Conservation (phyloP, 2,797 vertebrate species). For the Xenopus petersii region DNA sequence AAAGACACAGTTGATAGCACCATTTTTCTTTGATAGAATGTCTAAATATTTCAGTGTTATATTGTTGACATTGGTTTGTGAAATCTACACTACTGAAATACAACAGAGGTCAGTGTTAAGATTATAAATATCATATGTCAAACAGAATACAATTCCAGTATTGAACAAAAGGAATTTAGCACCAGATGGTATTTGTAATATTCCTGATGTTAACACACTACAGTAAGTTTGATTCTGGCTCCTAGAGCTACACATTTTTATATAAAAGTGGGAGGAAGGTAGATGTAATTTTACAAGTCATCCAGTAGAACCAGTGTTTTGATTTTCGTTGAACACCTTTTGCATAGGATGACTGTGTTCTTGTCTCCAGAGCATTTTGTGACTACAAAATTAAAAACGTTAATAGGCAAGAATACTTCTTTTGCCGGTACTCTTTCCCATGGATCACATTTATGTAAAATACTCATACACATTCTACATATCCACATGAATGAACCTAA, state of each 20-base stretch:
- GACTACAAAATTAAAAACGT: conserved; percentile 58
- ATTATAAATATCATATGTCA: conserved; percentile 69
- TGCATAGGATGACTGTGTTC: conserved; percentile 74
- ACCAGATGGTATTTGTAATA: conserved; percentile 79
- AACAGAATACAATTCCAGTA: conserved; percentile 80
- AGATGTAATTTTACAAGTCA: conserved; percentile 54
- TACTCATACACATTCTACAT: conserved; percentile 43
- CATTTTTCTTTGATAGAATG: conserved; percentile 77
- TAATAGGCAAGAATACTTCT: conserved; percentile 59
- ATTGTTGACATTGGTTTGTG: conserved; percentile 66
- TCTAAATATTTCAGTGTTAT: conserved; percentile 82
- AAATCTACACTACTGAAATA: conserved; percentile 60
- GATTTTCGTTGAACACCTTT: conserved; percentile 49
- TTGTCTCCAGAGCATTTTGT: conserved; percentile 58
- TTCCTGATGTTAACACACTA: conserved; percentile 66
- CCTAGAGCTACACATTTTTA: conserved; percentile 55
- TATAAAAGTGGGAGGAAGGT: conserved; percentile 57
- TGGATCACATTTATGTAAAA: conserved; percentile 40
- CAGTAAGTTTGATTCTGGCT: conserved; percentile 70
- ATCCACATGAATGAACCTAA: conserved; percentile 39
- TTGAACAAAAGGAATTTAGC: conserved; percentile 80
- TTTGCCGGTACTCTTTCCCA: conserved; percentile 54
- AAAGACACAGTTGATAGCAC: conserved; percentile 86
- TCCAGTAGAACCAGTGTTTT: conserved; percentile 63
- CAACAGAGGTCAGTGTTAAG: conserved; percentile 65